phyloP scores from a whole-genome alignment of 2,888 invertebrate genomes.

The Apotomis capreana region DNA sequence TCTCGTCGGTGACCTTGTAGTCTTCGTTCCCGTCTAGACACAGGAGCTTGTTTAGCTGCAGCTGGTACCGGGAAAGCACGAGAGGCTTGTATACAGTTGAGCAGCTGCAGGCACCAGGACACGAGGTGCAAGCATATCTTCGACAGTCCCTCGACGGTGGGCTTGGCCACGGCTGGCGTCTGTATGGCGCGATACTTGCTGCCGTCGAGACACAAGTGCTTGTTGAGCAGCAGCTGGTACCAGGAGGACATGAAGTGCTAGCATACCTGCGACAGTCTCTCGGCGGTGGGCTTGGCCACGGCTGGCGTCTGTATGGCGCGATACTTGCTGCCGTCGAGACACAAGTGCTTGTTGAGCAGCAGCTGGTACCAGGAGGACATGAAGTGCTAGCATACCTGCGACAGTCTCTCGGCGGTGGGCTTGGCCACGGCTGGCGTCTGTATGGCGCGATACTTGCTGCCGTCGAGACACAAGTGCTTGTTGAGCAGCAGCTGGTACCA shows the following conservation, averaged over 20 bases:
- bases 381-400: slow-evolving; percentile 74
- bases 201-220: slow-evolving; percentile 90
- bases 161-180: slow-evolving; percentile 85
- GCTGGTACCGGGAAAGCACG: slow-evolving; percentile 90
- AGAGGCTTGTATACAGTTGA: slow-evolving; percentile 86
- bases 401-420: slow-evolving; percentile 85
- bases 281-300: too few species aligned
- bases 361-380: too few species aligned
- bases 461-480: slow-evolving; percentile 90
- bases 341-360: too few species aligned
- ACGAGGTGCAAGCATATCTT: too few species aligned
- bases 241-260: too few species aligned
- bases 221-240: slow-evolving; percentile 49
- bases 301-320: too few species aligned
- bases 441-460: slow-evolving; percentile 84
- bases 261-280: too few species aligned
- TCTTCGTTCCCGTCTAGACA: slow-evolving; percentile 88
- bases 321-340: too few species aligned
- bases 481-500: slow-evolving; percentile 90
- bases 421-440: slow-evolving; percentile 85
- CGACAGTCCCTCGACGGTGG: slow-evolving; percentile 79
- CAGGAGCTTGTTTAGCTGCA: slow-evolving; percentile 91
- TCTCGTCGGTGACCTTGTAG: slow-evolving; percentile 83
- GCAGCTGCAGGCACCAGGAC: not conserved
- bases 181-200: slow-evolving; percentile 84